Base-by-base conservation (phyloP, 2,113 vertebrate genomes). In the Merops nubicus region DNA sequence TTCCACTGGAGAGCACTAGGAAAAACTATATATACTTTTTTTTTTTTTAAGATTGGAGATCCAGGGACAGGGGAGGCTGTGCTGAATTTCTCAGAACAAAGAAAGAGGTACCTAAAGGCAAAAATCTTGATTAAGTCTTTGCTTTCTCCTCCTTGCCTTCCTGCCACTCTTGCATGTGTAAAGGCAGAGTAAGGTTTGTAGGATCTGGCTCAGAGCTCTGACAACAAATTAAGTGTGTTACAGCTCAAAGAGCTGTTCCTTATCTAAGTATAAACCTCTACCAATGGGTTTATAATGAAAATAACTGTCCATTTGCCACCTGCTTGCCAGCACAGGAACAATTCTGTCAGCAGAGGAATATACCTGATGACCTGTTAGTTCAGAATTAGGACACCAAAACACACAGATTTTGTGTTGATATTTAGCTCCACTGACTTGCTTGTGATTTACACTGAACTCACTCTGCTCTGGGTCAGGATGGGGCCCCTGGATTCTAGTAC, bases 1-100 rank as follows among this genome's bases (percentile, higher is more conserved):
- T 91, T 69, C 75, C 86, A 62, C 92, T 68, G 62, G 93, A 92
- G 93, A 95, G 73, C 18, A 50, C 45, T 82, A 92, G 56, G 60
- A 64, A 76, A 89, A 78, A 73, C 36, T 83, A 50, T 45, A 77
- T 81, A 18, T 7, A 3, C 15, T 8, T 13, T 54, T 31, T 68
- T 40, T 45, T 53, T 79, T 21, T 85, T 28, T 69, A 60, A 81
- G 69, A 73, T 8, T 21, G 20, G 31, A 54, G 22, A 86, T 87
- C 29, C 56, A 74, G 42, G 38, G 33, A n/a, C 16, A 22, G 76
- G 15, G 53, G 31, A 94, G 64, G 48, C 19, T 21, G 33, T 63
- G 60, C 95, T 91, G 88, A 51, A 56, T 56, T 92, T 76, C 43
- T 75, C 73, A 67, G 43, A 83, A 56, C 7, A 67, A 40, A 28